A percentile compares a stretch with the other conserved stretches of the same genome.
Conservation (phyloP, 53 echinoderm and acorn worm genomes). For the Hippasteria phrygiana region DNA sequence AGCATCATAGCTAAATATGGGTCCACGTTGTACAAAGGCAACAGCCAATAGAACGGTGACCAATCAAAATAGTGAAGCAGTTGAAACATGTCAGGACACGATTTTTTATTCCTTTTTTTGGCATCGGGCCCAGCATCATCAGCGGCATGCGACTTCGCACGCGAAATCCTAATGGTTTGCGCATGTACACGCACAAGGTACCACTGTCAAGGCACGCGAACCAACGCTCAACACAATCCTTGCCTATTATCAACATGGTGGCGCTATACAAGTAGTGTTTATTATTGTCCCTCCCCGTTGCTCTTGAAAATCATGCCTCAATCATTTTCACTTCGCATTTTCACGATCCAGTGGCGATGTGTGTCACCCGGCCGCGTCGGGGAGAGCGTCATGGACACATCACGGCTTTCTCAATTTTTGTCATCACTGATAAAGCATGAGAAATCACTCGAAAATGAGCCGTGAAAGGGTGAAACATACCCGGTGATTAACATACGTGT, state of each 20-base stretch:
- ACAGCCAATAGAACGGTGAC: conserved; percentile 70
- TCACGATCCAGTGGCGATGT: conserved; percentile 34
- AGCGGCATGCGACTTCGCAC: conserved; percentile 49
- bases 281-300: neutral
- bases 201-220: conserved; percentile 46
- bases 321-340: neutral
- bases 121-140: conserved; percentile 67
- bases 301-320: conserved; percentile 7
- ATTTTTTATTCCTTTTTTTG: conserved; percentile 73
- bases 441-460: conserved; percentile 28
- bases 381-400: conserved; percentile 46
- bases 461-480: no score
- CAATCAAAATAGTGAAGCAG: conserved; percentile 81
- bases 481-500: neutral
- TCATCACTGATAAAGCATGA: conserved; percentile 63
- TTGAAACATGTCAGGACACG: conserved; percentile 93
- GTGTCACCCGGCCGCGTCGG: conserved; percentile 10
- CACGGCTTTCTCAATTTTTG: conserved; percentile 54
- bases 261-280: conserved; percentile 45
- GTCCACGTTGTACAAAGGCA: conserved; percentile 52
- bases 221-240: neutral
- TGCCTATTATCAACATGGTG: neutral
- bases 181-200: neutral
- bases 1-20: conserved; percentile 77
- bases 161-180: conserved; percentile 29